Conservation (phyloP, 1,140 invertebrate species). For the Spodoptera litura region DNA sequence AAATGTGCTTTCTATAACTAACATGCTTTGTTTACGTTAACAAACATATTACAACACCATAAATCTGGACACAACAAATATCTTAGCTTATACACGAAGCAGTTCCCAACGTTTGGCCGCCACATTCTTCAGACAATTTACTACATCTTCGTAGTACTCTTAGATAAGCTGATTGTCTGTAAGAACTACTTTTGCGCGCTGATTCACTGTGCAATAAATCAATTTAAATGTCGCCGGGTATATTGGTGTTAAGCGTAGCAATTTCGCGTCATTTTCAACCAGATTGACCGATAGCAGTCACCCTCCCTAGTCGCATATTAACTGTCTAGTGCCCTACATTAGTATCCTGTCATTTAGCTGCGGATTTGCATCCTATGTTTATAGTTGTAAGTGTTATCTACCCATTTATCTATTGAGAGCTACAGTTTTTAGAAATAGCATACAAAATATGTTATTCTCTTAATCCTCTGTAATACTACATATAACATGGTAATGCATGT, state of each 20-base stretch:
- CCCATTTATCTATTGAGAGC: background rate
- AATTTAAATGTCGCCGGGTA: constrained; percentile 37
- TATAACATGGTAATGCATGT: background rate
- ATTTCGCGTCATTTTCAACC: constrained; percentile 32
- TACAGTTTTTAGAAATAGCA: background rate
- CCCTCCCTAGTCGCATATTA: constrained; percentile 17
- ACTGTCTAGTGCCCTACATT: constrained; percentile 34
- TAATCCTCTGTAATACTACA: background rate
- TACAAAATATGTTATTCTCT: background rate
- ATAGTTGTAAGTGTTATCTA: background rate
- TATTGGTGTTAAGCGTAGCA: constrained; percentile 41
- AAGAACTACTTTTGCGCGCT: constrained; percentile 17
- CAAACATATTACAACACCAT: too few species aligned
- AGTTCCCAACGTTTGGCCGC: background rate
- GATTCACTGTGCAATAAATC: constrained; percentile 39
- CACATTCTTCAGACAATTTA: constrained; percentile 18
- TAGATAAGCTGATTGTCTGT: constrained; percentile 37
- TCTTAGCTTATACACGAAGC: background rate
- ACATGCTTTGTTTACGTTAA: too few species aligned
- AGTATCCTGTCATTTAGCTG: constrained; percentile 6
- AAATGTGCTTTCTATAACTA: too few species aligned
- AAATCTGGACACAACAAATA: too few species aligned
- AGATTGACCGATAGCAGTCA: constrained; percentile 40
- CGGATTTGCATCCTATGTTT: background rate
- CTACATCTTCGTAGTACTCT: background rate